These are phyloP conservation scores for Actinopyga echinites DNA, from an alignment of 53 echinoderm and acorn worm genomes.

Conservation along the genomic window DNA sequence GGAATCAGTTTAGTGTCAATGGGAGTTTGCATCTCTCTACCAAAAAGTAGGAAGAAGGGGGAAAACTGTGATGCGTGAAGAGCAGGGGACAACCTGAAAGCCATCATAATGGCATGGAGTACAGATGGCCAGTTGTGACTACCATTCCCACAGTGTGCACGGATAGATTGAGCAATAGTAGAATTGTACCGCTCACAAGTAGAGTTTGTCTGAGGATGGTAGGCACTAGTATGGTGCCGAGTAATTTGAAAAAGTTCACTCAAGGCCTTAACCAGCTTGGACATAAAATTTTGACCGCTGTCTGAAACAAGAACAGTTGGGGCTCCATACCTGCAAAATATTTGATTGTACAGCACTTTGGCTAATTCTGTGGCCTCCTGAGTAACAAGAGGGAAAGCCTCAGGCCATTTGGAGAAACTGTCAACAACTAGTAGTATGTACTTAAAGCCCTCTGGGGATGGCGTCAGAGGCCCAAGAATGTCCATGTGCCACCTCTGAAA, in stretches of 20 bases:
- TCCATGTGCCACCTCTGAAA: constrained; percentile 44
- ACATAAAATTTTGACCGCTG: constrained; percentile 37
- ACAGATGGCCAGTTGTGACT: constrained; percentile 8
- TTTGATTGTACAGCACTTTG: not conserved
- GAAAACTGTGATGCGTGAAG: not conserved
- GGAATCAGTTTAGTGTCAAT: constrained; percentile 1
- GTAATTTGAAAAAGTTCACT: constrained; percentile 30
- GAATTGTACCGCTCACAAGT: constrained; percentile 23
- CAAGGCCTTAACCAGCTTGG: constrained; percentile 11
- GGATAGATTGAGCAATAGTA: constrained; percentile 15
- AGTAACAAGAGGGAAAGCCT: not conserved
- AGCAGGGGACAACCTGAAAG: constrained; percentile 25
- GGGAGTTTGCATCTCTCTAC: constrained; percentile 23
- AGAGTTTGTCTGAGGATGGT: constrained; percentile 24
- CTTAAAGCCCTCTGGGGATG: constrained; percentile 2
- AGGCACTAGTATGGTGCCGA: constrained; percentile 13
- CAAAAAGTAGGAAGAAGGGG: constrained; percentile 12
- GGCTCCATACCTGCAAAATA: constrained; percentile 15
- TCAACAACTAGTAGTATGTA: constrained; percentile 34
- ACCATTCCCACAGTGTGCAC: constrained; percentile 14
- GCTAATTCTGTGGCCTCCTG: constrained; percentile 23
- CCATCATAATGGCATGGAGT: constrained; percentile 22
- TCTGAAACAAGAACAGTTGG: constrained; percentile 38
- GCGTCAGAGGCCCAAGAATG: constrained; percentile 28
- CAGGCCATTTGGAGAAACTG: constrained; percentile 40